Evolutionary conservation across 2,113 vertebrate genomes (phyloP).

Genomic region (Phylloscopus trochilus): DNA sequence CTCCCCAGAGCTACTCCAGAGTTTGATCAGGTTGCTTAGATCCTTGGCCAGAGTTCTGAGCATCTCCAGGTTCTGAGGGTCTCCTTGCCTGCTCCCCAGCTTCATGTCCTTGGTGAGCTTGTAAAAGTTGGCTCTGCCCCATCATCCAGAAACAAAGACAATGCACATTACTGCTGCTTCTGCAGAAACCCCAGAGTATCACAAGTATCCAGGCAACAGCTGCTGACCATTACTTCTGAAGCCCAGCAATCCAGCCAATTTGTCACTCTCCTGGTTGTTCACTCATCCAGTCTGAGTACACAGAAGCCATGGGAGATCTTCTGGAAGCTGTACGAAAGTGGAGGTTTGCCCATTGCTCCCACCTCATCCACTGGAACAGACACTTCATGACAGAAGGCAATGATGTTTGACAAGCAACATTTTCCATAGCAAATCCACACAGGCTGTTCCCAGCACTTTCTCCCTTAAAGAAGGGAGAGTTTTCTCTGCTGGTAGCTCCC

Average conservation of each 20-base stretch:
- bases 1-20: background rate
- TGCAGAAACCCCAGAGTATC: background rate
- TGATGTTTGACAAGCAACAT: background rate
- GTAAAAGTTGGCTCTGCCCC: background rate
- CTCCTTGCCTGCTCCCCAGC: background rate
- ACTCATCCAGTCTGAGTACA: background rate
- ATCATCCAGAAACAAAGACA: background rate
- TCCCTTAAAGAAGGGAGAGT: background rate
- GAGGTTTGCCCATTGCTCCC: background rate
- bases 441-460: background rate
- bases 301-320: background rate
- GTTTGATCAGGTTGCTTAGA: background rate
- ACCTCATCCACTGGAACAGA: background rate
- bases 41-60: background rate
- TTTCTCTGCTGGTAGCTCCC: background rate
- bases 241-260: background rate
- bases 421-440: background rate
- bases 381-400: background rate
- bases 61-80: background rate
- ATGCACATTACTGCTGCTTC: background rate
- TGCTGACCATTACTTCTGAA: background rate
- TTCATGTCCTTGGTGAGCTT: background rate
- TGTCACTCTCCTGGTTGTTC: background rate
- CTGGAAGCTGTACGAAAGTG: background rate
- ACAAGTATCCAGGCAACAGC: background rate